Base-by-base conservation (phyloP, 2,113 vertebrate genomes). In the Desmodus rotundus region DNA sequence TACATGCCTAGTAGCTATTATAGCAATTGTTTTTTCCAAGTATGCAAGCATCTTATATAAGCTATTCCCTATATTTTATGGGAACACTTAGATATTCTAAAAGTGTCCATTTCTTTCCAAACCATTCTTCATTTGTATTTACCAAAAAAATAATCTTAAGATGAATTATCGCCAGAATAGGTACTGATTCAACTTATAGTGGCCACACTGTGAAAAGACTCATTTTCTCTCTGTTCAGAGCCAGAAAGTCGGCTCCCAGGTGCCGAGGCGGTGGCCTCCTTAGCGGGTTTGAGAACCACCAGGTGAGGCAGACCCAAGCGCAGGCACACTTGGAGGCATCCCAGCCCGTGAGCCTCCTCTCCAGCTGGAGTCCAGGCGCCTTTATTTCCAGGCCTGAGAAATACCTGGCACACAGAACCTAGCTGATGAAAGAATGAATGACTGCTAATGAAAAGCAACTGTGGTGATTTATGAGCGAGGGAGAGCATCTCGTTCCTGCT, bases 101-200 rank as follows among this genome's bases (percentile, higher is more conserved):
- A 74, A 36, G 26, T 91, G 19, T 77, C 72, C 80, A 4, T 74
- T 70, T 87, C 82, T 93, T 61, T 94, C 73, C 56, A 90, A 96
- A 85, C 63, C 58, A 50, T 67, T 86, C 28, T 92, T 96, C 52
- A 14, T 31, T 81, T 70, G 20, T 31, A 54, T 95, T 91, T 70
- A 43, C 17, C 5, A 61, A 38, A 92, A 38, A 73, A 83, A 52
- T 74, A 26, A 80, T 54, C 61, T 91, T 70, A 41, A 36, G 45
- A 20, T 92, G 74, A 83, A 67, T 83, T 45, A 43, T 33, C 41
- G n/a, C 43, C 33, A 31, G 22, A 41, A 20, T 0, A 1, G 45
- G 24, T 28, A 70, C 47, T 33, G 22, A 72, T 63, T 77, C 45
- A 36, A 15, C 4, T 0, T 5, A 11, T 0, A 87, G 65, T 17